Evolutionary conservation across 1,140 invertebrate species (phyloP).

Genomic region (Riptortus pedestris): DNA sequence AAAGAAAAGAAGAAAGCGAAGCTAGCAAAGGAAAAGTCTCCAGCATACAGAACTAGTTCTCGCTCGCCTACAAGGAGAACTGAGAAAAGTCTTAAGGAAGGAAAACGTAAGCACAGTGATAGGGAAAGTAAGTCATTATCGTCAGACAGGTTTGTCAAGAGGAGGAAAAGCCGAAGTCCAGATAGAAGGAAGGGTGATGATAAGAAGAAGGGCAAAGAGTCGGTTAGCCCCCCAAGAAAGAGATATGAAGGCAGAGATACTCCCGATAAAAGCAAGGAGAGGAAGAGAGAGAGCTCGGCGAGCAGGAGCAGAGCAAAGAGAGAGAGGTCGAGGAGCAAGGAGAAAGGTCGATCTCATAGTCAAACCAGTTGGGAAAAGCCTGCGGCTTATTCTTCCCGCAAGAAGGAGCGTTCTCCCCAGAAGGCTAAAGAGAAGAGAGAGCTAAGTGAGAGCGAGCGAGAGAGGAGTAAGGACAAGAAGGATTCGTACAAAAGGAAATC

Average conservation of each 20-base stretch:
- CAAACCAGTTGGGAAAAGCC: neutral
- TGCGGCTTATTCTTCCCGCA: neutral
- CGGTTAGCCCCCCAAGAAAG: slow-evolving; percentile 16
- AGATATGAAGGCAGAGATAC: neutral
- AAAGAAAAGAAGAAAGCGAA: slow-evolving; percentile 8
- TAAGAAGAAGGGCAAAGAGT: slow-evolving; percentile 1
- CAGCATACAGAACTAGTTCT: neutral
- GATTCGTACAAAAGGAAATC: neutral
- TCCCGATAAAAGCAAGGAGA: neutral
- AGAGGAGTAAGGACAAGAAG: neutral
- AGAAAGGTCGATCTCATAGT: neutral
- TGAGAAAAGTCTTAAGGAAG: neutral
- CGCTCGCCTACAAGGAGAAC: neutral
- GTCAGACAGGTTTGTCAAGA: neutral
- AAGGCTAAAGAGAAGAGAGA: neutral
- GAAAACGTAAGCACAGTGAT: slow-evolving; percentile 1
- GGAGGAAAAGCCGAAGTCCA: slow-evolving; percentile 4
- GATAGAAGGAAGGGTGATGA: slow-evolving; percentile 12
- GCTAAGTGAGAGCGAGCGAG: neutral
- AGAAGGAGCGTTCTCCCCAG: neutral
- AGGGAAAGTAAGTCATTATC: neutral
- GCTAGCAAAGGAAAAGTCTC: neutral
- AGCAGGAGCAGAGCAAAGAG: neutral
- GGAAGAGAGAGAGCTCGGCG: slow-evolving; percentile 15
- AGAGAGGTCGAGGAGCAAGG: neutral